Base-by-base conservation (phyloP, 1,140 invertebrate species). In the Antheraea pernyi region DNA sequence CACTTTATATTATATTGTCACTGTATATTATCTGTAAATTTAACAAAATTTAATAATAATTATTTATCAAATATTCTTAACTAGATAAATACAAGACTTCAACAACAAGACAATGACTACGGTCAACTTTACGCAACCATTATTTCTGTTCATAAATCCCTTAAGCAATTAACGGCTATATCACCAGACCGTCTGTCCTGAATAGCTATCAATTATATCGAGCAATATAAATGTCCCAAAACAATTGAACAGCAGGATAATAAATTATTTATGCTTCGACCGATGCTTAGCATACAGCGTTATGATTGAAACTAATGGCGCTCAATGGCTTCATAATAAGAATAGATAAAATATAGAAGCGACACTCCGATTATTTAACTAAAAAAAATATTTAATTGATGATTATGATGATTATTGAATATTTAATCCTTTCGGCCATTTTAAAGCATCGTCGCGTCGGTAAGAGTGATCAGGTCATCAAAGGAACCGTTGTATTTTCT, bases 201-300 rank as follows among this genome's bases (percentile, higher is more conserved):
- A 63, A 63, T 63, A 59, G 59, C 59, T 59, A 70, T 72, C 70
- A 67, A 74, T 77, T 77, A 79, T 71, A 13, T 69, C 67, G 65
- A 60, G 58, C 70, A 69, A 71, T 73, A 72, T 75, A 70, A 71
- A 70, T 68, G 77, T 75, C 73, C 66, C 75, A 66, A 72, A 75
- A 79, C 75, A 79, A 77, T 79, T 77, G 68, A 75, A 70, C 39
- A 61, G 62, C 59, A 67, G 72, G 70, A 74, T 71, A 77, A 77
- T 79, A 76, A 74, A 76, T 75, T 72, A 79, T 75, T 78, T 74
- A 79, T 72, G 73, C 64, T 62, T 48, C 13, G 67, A 68, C 65
- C 67, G 46, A 67, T 68, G 70, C 46, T 65, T 61, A 63, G 61
- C 19, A 59, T 69, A 71, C 70, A 70, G 46, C 63, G 71, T 30